Evolutionary conservation across 2,888 invertebrate genomes (phyloP).

Genomic region (Lysandra bellargus): DNA sequence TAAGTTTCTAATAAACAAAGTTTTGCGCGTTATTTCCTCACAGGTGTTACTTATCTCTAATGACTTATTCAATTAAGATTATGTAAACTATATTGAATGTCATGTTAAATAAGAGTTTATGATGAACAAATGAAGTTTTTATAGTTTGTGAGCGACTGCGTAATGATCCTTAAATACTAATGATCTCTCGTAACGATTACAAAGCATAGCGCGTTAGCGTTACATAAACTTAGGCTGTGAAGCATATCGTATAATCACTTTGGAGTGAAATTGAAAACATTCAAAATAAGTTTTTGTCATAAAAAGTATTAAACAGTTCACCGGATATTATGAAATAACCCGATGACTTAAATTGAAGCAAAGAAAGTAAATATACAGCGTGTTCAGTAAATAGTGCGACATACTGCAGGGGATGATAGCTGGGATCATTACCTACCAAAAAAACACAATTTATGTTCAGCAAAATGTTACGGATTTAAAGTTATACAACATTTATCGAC

Average conservation of each 20-base stretch:
- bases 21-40: background rate
- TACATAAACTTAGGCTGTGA: conserved; percentile 4
- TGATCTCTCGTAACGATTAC: conserved; percentile 30
- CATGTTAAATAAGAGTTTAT: background rate
- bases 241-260: conserved; percentile 20
- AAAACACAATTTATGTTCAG: too few species aligned
- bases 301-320: background rate
- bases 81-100: background rate
- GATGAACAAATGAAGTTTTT: conserved; percentile 25
- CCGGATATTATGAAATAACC: background rate
- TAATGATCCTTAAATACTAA: conserved; percentile 30
- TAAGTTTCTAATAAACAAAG: background rate
- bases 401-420: too few species aligned
- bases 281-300: background rate
- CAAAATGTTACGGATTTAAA: too few species aligned
- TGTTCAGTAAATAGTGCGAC: too few species aligned
- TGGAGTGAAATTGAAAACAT: background rate
- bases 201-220: conserved; percentile 25
- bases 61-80: background rate
- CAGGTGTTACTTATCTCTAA: background rate
- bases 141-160: conserved; percentile 14
- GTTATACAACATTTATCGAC: too few species aligned
- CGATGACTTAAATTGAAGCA: too few species aligned
- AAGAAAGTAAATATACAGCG: too few species aligned
- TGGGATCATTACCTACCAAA: too few species aligned